phyloP scores from a whole-genome alignment of 2,888 invertebrate genomes.

The Strigamia maritima region DNA sequence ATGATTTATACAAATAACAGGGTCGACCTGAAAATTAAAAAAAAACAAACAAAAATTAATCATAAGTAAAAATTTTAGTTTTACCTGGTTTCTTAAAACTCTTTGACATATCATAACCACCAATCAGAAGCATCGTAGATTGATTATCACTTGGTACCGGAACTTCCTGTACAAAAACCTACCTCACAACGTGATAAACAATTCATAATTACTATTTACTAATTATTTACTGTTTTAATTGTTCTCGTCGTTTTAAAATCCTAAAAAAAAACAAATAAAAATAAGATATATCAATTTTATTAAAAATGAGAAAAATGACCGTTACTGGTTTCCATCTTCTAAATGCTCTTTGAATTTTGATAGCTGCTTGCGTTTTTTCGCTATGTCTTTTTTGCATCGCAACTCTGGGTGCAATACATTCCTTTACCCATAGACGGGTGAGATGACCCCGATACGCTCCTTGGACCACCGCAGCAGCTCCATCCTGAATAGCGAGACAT shows the following conservation, averaged over 20 bases:
- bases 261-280: too few species aligned
- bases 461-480: conserved; percentile 29
- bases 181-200: too few species aligned
- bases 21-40: not conserved
- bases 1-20: not conserved
- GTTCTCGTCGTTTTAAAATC: too few species aligned
- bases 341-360: conserved; percentile 22
- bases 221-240: too few species aligned
- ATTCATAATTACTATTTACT: too few species aligned
- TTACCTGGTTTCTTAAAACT: too few species aligned
- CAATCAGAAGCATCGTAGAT: too few species aligned
- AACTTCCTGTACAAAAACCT: too few species aligned
- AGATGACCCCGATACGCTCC: not conserved
- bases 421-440: not conserved
- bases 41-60: not conserved
- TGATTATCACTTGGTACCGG: too few species aligned
- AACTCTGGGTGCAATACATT: not conserved
- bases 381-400: not conserved
- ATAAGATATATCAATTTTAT: too few species aligned
- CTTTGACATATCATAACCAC: too few species aligned
- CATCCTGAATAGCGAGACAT: not conserved
- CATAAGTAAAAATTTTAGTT: not conserved
- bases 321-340: not conserved
- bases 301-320: too few species aligned
- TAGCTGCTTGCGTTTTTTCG: not conserved